Base-by-base conservation (phyloP, 2,888 invertebrate species). In the Amiota communis region DNA sequence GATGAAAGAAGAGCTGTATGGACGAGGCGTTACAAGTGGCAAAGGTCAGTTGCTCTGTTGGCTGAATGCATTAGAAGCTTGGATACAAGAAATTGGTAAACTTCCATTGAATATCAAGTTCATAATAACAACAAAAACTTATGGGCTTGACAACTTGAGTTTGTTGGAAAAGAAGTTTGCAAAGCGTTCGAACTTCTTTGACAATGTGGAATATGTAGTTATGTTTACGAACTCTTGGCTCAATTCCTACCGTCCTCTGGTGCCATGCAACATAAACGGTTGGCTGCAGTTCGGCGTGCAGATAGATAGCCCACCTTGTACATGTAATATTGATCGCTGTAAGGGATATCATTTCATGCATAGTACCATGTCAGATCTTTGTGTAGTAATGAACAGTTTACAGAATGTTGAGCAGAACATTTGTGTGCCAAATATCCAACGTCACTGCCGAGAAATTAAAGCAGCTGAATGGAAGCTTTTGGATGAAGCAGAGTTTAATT, bases 21-120 rank as follows among this genome's bases (percentile, higher is more conserved):
- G 81, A 1, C 75, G 81, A 1, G 81, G 81, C 4, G 81, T 81
- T 1, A 71, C 74, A 2, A 71, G 72, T 12, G 81, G 81, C n/a
- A 81, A 81, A 64, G 81, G 81, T 6, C 80, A 79, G 75, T 8
- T 75, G 0, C 48, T 77, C 3, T 75, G 82, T 13, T 81, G 81
- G 81, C 57, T 81, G 1, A 75, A 77, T 8, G 81, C 82, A 46
- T 71, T 82, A 13, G 74, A 77, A 0, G 57, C 72, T 8, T 82
- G 82, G 82, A 51, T 78, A 2, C 59, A 72, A 1, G 13, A 64
- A 8, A 51, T 65, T 51, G 67, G 57, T 0, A 79, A 81, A 67
- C 63, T 81, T 64, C 82, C 81, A 0, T 12, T 81, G 0, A 81
- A 81, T 15, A 17, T 81, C 1, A 81, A 82, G 23, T 51, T 81